These are phyloP conservation scores for Apis cerana DNA, from an alignment of 1,140 invertebrate genomes.

Conservation along the genomic window DNA sequence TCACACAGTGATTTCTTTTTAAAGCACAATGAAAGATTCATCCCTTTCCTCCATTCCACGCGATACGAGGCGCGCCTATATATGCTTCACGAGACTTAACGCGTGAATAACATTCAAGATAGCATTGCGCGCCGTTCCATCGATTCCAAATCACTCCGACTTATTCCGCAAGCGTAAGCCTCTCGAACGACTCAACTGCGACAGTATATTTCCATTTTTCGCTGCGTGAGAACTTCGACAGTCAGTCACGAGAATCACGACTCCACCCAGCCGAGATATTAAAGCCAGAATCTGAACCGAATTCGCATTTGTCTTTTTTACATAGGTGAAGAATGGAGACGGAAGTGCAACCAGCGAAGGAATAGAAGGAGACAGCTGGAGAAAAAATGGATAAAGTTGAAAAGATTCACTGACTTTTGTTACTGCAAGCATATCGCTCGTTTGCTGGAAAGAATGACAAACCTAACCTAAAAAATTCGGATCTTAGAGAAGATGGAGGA, in stretches of 20 bases:
- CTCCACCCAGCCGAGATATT: constrained; percentile 53
- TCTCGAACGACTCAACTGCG: constrained; percentile 17
- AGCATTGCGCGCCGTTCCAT: not conserved
- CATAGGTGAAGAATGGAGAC: not conserved
- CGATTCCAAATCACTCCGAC: constrained; percentile 35
- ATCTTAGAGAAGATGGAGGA: too few relatives aligned
- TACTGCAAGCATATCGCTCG: too few relatives aligned
- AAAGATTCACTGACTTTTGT: not conserved
- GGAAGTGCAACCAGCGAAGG: not conserved
- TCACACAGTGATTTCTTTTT: too few relatives aligned
- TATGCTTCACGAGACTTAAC: not conserved
- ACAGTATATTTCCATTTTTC: constrained; percentile 51
- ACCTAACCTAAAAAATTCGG: too few relatives aligned
- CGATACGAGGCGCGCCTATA: not conserved
- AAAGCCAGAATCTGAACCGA: constrained; percentile 25
- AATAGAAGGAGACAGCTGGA: not conserved
- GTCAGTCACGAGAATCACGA: constrained; percentile 35
- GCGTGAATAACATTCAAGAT: not conserved
- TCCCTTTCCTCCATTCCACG: not conserved
- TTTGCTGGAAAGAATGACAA: too few relatives aligned
- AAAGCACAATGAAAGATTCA: not conserved
- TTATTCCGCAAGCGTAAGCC: constrained; percentile 41
- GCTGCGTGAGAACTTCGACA: constrained; percentile 49
- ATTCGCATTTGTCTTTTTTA: constrained; percentile 30
- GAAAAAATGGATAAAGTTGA: not conserved